Evolutionary conservation across 2,888 invertebrate genomes (phyloP).

Genomic region (Nomada ruficornis): DNA sequence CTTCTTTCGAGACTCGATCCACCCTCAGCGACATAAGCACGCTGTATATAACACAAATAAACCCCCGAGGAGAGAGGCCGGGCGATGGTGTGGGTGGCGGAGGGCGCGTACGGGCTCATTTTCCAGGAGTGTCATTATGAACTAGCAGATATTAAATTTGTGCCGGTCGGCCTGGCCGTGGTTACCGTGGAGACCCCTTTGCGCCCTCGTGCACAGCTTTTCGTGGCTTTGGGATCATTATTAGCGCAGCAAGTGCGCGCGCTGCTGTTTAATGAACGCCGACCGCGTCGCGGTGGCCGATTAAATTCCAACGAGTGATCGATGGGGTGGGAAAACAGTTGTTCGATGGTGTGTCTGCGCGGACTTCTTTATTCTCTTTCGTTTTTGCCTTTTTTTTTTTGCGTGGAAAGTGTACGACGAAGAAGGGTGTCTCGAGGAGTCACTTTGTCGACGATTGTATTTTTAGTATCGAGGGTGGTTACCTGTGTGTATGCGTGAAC

Average conservation of each 20-base stretch:
- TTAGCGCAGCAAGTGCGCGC: constrained; percentile 69
- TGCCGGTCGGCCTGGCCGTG: constrained; percentile 72
- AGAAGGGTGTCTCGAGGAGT: not conserved
- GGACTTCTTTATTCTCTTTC: not conserved
- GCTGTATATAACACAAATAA: constrained; percentile 53
- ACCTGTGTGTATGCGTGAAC: constrained; percentile 10
- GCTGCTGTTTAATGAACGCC: constrained; percentile 67
- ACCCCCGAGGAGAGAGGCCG: constrained; percentile 12
- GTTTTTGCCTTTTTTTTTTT: not conserved
- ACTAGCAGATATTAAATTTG: constrained; percentile 75
- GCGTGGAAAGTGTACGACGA: not conserved
- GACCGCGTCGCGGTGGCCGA: constrained; percentile 63
- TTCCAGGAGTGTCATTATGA: constrained; percentile 75
- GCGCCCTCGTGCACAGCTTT: constrained; percentile 64
- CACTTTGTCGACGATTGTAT: constrained; percentile 4
- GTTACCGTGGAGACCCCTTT: constrained; percentile 76
- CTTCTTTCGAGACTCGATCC: not conserved
- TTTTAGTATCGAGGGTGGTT: constrained; percentile 26
- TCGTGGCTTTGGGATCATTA: constrained; percentile 72
- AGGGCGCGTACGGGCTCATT: constrained; percentile 63
- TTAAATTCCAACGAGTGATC: constrained; percentile 69
- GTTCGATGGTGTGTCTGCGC: constrained; percentile 27
- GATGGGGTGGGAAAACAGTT: constrained; percentile 59
- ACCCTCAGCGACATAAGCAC: not conserved
- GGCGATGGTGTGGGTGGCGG: constrained; percentile 19